Percentiles rank a stretch among this genome's conserved stretches.
Conservation (phyloP, 37 sponge, comb jelly and placozoan species). For the Diacarnus erythraeanus region DNA sequence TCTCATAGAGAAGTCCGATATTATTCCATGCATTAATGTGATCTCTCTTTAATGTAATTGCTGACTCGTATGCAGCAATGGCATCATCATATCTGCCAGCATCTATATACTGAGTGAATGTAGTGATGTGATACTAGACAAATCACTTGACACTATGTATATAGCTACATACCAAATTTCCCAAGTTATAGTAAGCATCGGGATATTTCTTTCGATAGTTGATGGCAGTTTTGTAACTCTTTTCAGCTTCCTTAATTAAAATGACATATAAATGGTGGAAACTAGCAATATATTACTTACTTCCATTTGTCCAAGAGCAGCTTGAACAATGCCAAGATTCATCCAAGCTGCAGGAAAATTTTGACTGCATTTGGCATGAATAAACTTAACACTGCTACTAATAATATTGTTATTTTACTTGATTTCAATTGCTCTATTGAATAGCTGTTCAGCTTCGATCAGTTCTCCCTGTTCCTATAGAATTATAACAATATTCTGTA, state of each 20-base stretch:
- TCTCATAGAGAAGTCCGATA: slow-evolving; percentile 65
- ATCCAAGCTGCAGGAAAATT: slow-evolving; percentile 89
- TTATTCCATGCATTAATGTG: slow-evolving; percentile 76
- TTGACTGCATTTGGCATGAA: slow-evolving; percentile 12
- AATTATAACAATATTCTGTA: neutral
- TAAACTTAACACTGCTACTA: neutral
- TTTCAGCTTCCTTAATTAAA: slow-evolving; percentile 45
- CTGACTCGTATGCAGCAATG: slow-evolving; percentile 41
- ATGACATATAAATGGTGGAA: neutral
- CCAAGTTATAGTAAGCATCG: slow-evolving; percentile 84
- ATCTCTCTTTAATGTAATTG: slow-evolving; percentile 40
- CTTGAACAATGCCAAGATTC: slow-evolving; percentile 84
- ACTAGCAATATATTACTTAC: slow-evolving; percentile 3
- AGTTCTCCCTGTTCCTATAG: slow-evolving; percentile 38
- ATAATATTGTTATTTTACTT: slow-evolving; percentile 7
- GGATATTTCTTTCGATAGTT: slow-evolving; percentile 66
- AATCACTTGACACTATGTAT: neutral
- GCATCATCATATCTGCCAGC: slow-evolving; percentile 34
- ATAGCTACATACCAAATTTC: slow-evolving; percentile 61
- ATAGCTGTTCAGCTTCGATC: slow-evolving; percentile 46
- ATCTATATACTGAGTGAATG: slow-evolving; percentile 50
- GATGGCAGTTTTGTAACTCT: slow-evolving; percentile 69
- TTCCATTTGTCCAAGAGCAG: slow-evolving; percentile 37
- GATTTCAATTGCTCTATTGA: slow-evolving; percentile 53
- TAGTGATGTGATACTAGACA: neutral